Conservation (phyloP, 2,888 invertebrate species). For the Nomada fabriciana region DNA sequence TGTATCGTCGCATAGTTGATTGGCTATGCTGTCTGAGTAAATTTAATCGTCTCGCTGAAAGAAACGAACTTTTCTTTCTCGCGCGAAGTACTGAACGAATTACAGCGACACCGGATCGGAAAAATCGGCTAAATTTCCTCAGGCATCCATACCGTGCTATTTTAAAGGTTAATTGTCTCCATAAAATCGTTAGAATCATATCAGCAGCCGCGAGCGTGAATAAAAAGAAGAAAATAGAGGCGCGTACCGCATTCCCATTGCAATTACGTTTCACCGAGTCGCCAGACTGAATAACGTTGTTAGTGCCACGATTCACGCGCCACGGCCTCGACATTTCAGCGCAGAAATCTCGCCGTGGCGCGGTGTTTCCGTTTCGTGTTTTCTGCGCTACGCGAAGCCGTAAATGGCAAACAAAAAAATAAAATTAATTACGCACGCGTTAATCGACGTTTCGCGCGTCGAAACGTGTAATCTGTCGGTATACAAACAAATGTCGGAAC, state of each 20-base stretch:
- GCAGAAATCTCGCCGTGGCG: background rate
- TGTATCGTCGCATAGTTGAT: conserved; percentile 36
- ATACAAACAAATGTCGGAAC: background rate
- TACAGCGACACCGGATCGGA: no score
- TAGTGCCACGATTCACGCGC: conserved; percentile 3
- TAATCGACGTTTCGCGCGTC: conserved; percentile 12
- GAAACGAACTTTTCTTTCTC: no score
- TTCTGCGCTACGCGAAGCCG: background rate
- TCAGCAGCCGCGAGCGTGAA: conserved; percentile 55
- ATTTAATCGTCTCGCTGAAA: background rate
- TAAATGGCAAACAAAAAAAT: background rate
- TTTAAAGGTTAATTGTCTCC: conserved; percentile 53
- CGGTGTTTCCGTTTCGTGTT: background rate
- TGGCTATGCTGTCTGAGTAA: conserved; percentile 34
- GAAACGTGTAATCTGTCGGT: conserved; percentile 5
- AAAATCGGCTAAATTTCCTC: conserved; percentile 29
- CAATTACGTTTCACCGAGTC: background rate
- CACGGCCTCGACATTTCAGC: no score
- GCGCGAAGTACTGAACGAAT: no score
- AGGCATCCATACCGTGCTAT: conserved; percentile 34
- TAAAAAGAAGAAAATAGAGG: background rate
- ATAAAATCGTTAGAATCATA: conserved; percentile 39
- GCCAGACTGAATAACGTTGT: background rate
- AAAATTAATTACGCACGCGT: background rate
- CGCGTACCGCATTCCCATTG: conserved; percentile 7